Evolutionary conservation across 2,797 vertebrate genomes (phyloP).

Genomic region (Danio kyathit): DNA sequence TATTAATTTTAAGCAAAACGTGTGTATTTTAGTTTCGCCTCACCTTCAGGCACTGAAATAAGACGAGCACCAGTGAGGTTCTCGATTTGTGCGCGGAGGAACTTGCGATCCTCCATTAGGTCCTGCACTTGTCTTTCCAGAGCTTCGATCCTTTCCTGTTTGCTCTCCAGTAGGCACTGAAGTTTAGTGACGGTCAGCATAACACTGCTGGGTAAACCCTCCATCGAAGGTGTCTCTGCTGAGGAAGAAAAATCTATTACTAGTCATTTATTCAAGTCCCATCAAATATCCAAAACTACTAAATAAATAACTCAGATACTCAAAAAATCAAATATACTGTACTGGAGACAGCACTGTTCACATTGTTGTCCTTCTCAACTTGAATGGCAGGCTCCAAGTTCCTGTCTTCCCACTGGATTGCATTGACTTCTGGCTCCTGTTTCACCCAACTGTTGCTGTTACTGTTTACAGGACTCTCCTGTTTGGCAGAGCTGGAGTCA

Average conservation of each 20-base stretch:
- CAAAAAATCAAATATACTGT: not conserved
- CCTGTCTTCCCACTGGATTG: conserved; percentile 76
- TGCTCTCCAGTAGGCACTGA: conserved; percentile 79
- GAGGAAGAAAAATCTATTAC: not conserved
- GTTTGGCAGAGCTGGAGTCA: conserved; percentile 77
- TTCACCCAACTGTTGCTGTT: conserved; percentile 72
- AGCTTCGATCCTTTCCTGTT: conserved; percentile 74
- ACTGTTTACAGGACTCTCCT: conserved; percentile 70
- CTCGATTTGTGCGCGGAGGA: conserved; percentile 79
- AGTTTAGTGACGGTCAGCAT: conserved; percentile 57
- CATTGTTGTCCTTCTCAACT: conserved; percentile 77
- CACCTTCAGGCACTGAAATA: conserved; percentile 79
- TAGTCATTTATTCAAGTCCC: not conserved
- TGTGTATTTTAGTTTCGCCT: conserved; percentile 15
- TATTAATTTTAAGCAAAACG: no score
- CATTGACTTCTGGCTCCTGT: conserved; percentile 74
- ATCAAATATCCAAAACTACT: not conserved
- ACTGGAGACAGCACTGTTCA: conserved; percentile 80
- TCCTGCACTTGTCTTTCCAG: conserved; percentile 80
- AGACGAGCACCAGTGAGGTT: conserved; percentile 77
- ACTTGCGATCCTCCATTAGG: conserved; percentile 81
- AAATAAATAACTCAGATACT: not conserved
- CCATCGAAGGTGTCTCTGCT: conserved; percentile 63
- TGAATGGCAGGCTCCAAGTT: conserved; percentile 63
- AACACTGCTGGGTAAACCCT: conserved; percentile 73